phyloP scores from a whole-genome alignment of 2,113 vertebrate species.

The Grammomys surdaster region DNA sequence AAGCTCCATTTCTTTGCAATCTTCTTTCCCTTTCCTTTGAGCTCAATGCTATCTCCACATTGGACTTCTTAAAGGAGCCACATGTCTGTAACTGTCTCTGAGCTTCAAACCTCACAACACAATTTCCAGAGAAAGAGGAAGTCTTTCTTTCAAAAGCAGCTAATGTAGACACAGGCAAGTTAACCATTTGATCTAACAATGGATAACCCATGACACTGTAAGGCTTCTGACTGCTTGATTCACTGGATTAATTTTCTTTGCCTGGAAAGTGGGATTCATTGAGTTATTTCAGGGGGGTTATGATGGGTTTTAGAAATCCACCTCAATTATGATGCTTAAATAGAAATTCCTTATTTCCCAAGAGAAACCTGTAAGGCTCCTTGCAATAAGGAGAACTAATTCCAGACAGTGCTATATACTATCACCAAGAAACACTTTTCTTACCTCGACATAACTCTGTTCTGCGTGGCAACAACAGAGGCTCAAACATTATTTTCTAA shows the following conservation, averaged over 20 bases:
- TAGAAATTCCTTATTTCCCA: neutral
- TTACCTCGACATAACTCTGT: fast-evolving
- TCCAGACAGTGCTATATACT: fast-evolving
- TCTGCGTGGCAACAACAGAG: no score
- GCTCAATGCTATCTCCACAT: neutral
- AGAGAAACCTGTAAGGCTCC: neutral
- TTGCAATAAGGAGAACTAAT: neutral
- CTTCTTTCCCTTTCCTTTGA: neutral
- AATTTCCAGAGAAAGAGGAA: fast-evolving
- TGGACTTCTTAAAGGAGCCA: neutral
- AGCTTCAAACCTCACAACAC: neutral
- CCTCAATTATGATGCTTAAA: fast-evolving
- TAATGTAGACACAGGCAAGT: neutral
- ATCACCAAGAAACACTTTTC: fast-evolving
- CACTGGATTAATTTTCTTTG: neutral
- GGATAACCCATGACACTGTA: fast-evolving
- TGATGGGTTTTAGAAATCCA: neutral
- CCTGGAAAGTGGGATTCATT: neutral
- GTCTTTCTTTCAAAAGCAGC: fast-evolving
- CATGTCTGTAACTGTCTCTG: fast-evolving
- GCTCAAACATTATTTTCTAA: neutral
- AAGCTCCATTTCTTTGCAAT: neutral
- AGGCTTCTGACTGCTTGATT: fast-evolving
- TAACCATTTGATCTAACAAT: neutral
- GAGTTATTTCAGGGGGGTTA: neutral